Base-by-base conservation (phyloP, 2,888 invertebrate genomes). In the Keiferia lycopersicella region DNA sequence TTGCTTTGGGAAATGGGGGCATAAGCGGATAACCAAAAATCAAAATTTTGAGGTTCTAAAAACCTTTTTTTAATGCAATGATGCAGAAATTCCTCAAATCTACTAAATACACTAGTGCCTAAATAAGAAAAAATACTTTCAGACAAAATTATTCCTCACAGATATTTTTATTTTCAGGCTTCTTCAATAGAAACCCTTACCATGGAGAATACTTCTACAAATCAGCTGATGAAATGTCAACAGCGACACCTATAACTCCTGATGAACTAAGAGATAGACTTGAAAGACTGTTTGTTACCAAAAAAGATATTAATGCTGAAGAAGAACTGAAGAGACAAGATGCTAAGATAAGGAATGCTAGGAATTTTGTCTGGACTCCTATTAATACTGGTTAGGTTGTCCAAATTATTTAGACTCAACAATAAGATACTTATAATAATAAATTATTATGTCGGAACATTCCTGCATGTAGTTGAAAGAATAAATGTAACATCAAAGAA, bases 241-340 rank as follows among this genome's bases (percentile, higher is more conserved):
- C 91, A 11, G 88, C 88, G 0, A 73, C 85, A 0, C 90, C 92
- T 0, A 87, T 89, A 59, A 86, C 93, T 0, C 93, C 93, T 0
- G 89, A 86, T n/a, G 93, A 93, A 73, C 77, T 92, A 0, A 82
- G 89, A 60, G 91, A 92, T 48, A 83, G 94, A 66, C 80, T 93
- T 53, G 87, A 91, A 67, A 86, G 89, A 68, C 78, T 94, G 0
- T 92, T 92, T 50, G 80, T 91, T 14, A 89, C 92, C 0, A 92
- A 92, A 63, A 90, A 91, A 63, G 84, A 84, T 4, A 68, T 75
- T 0, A 18, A 22, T 39, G 4, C 26, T 2, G 77, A 77, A 68
- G 0, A 74, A 79, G 64, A 56, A 0, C n/a, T 56, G 2, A 56
- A 69, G 0, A 74, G 80, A 64, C 87, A 87, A 11, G 86, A 86